Evolutionary conservation across 2,888 invertebrate genomes (phyloP).

Genomic region (Cloeon dipterum): DNA sequence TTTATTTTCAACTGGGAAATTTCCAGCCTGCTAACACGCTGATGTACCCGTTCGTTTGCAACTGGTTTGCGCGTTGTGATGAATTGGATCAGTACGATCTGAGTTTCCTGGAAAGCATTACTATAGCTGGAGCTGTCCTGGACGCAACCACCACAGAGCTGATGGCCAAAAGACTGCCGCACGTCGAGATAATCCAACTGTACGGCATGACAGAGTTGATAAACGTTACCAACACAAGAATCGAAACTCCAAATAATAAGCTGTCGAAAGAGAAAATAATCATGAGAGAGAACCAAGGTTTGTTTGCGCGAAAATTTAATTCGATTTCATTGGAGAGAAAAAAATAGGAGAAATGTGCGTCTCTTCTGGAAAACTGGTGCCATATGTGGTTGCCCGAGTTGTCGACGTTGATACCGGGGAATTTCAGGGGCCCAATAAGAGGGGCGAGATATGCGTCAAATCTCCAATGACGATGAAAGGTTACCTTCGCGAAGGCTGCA

Average conservation of each 20-base stretch:
- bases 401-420: neutral
- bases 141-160: neutral
- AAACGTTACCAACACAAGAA: too few relatives aligned
- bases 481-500: neutral
- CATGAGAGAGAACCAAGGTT: too few relatives aligned
- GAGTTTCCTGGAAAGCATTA: neutral
- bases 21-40: neutral
- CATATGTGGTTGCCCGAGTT: conserved; percentile 2
- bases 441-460: neutral
- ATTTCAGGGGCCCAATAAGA: neutral
- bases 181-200: neutral
- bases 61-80: neutral
- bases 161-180: neutral
- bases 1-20: too few relatives aligned
- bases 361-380: neutral
- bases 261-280: too few relatives aligned
- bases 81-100: conserved; percentile 1
- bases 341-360: conserved; percentile 1
- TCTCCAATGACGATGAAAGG: neutral
- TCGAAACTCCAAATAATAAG: too few relatives aligned
- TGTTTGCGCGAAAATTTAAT: too few relatives aligned
- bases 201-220: too few relatives aligned
- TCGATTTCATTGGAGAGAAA: too few relatives aligned
- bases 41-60: conserved; percentile 2
- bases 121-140: conserved; percentile 1